These are phyloP conservation scores for Benitochromis conjunctus DNA, from an alignment of 2,113 vertebrate species.

Conservation along the genomic window DNA sequence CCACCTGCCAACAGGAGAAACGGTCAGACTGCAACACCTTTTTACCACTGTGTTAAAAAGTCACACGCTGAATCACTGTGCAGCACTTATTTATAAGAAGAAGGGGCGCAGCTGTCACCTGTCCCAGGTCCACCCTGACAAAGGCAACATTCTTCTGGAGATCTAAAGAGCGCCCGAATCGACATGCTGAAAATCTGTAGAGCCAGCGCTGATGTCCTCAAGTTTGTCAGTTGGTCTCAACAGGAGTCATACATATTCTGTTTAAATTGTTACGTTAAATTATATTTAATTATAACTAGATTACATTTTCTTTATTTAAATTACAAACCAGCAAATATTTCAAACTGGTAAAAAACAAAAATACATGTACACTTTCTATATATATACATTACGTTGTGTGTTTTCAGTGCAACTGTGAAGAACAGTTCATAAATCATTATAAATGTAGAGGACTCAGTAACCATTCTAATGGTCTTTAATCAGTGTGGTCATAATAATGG, in stretches of 20 bases:
- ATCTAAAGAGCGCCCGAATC: background rate
- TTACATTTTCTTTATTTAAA: background rate
- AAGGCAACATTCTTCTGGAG: no score
- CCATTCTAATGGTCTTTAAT: background rate
- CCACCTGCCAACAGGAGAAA: slow-evolving; percentile 86
- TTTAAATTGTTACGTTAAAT: accelerated
- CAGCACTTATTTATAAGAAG: accelerated
- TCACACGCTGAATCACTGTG: accelerated
- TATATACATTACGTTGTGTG: accelerated
- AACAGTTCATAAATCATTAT: background rate
- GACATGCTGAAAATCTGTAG: background rate
- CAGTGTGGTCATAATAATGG: accelerated
- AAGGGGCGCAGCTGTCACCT: accelerated
- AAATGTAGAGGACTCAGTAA: background rate
- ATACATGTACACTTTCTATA: no score
- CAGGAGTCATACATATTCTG: background rate
- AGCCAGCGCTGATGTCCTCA: background rate
- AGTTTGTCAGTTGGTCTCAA: no score
- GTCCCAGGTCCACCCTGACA: background rate
- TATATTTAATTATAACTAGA: accelerated
- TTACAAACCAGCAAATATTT: background rate
- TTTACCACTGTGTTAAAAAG: accelerated
- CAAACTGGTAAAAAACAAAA: no score
- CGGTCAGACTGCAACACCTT: slow-evolving; percentile 53
- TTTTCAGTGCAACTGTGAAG: background rate